Evolutionary conservation across 2,888 invertebrate species (phyloP), one percentile per base, ranked within the genome.

Genomic region (Mimumesa dahlbomi): DNA sequence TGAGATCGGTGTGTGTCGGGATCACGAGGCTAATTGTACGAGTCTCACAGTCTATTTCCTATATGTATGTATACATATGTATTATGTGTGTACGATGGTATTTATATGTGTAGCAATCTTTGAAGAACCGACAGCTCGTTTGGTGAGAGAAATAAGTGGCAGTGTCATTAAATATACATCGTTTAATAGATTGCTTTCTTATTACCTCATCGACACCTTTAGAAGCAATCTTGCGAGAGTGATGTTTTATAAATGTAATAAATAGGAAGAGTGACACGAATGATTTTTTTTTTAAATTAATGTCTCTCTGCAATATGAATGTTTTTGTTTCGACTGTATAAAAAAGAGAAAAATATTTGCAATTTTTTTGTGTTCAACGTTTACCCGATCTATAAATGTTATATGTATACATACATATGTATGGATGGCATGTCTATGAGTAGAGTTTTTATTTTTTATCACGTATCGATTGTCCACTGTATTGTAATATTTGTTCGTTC

Each of bases 141-240:
- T 29, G n/a, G 49, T 13, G 46, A 49, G 18, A 52, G 43, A 38
- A 53, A 69, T 69, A 69, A 69, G 69, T 69, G 69, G 61, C 42
- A 48, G 59, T 38, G 53, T 69, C 69, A 56, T 69, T 69, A 69
- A 69, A 69, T 69, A n/a, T n/a, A 69, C 53, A 61, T 69, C 54
- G 69, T 31, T 42, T 59, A 40, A 43, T 40, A 48, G 53, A 69
- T 53, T 49, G 53, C 59, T 53, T 29, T 46, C 25, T 18, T 19
- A 34, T 13, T 34, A 2, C 13, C 4, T 52, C 40, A 58, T 68
- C 68, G 19, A 52, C 68, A 38, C 13, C 16, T 14, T 31, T 9
- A 34, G 25, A 29, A 6, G 29, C 29, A 29, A 7, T 29, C 7
- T 29, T 6, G 5, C 4, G 29, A n/a, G n/a, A n/a, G n/a, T n/a